Evolutionary conservation across 1,140 invertebrate genomes (phyloP).

Genomic region (Drosophila nebulosa): DNA sequence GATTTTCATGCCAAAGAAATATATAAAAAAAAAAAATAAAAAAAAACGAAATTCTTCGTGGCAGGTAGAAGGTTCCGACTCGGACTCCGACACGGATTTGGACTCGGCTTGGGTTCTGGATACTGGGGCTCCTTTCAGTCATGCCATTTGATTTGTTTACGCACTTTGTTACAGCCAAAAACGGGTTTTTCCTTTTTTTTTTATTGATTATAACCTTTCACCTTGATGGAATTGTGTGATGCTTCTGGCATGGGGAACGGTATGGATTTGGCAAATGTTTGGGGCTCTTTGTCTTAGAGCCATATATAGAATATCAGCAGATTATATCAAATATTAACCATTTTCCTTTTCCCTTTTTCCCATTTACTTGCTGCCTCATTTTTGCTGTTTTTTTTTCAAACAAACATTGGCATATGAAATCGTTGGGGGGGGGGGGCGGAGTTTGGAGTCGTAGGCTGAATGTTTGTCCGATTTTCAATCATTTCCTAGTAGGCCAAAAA

Average conservation of each 20-base stretch:
- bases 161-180: background rate
- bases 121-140: background rate
- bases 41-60: background rate
- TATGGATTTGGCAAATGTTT: too few species aligned
- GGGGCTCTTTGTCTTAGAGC: too few species aligned
- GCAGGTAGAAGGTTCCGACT: too few species aligned
- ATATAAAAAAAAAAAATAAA: conserved; percentile 37
- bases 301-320: too few species aligned
- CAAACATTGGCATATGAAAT: background rate
- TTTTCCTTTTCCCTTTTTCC: background rate
- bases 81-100: too few species aligned
- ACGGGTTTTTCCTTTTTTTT: too few species aligned
- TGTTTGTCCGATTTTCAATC: background rate
- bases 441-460: background rate
- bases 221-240: too few species aligned
- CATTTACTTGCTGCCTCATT: background rate
- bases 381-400: background rate
- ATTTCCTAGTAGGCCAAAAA: background rate
- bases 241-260: too few species aligned
- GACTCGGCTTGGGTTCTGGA: too few species aligned
- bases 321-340: too few species aligned
- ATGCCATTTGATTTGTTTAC: background rate
- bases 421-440: too few species aligned
- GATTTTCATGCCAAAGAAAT: conserved; percentile 43
- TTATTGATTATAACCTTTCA: background rate